Evolutionary conservation across 1,140 invertebrate species (phyloP).

Genomic region (Diachasma alloeum): DNA sequence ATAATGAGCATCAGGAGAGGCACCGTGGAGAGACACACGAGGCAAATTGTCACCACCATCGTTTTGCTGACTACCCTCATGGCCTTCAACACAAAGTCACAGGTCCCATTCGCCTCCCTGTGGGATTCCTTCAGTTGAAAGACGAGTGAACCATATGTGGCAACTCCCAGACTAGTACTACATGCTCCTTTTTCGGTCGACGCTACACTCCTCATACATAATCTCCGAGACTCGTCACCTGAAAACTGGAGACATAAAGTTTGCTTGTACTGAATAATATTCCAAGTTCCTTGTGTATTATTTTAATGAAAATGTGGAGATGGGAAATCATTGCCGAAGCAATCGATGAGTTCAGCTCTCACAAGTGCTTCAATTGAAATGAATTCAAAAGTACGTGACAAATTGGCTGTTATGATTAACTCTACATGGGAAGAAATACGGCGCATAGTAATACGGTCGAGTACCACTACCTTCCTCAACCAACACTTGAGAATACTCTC

Average conservation of each 20-base stretch:
- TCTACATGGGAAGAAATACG: not conserved
- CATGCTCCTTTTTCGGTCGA: constrained; percentile 52
- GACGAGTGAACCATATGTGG: constrained; percentile 79
- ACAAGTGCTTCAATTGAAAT: not conserved
- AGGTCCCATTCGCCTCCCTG: constrained; percentile 77
- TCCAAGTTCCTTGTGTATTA: not conserved
- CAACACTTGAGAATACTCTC: not conserved
- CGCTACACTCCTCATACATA: constrained; percentile 71
- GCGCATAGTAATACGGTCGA: not conserved
- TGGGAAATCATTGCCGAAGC: too few species aligned
- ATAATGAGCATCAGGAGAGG: constrained; percentile 78
- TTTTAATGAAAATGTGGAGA: too few species aligned
- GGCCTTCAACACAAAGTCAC: constrained; percentile 79
- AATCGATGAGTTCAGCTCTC: not conserved
- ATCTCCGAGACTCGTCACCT: constrained; percentile 75
- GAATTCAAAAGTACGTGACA: not conserved
- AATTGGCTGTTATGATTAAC: not conserved
- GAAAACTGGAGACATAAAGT: constrained; percentile 68
- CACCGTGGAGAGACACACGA: constrained; percentile 71
- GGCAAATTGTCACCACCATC: constrained; percentile 73
- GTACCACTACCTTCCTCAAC: not conserved
- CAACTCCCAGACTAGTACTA: constrained; percentile 66
- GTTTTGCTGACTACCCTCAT: constrained; percentile 80
- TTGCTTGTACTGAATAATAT: not conserved
- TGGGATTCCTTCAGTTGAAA: constrained; percentile 85